phyloP scores from a whole-genome alignment of 2,888 invertebrate genomes.

The Meta bourneti region DNA sequence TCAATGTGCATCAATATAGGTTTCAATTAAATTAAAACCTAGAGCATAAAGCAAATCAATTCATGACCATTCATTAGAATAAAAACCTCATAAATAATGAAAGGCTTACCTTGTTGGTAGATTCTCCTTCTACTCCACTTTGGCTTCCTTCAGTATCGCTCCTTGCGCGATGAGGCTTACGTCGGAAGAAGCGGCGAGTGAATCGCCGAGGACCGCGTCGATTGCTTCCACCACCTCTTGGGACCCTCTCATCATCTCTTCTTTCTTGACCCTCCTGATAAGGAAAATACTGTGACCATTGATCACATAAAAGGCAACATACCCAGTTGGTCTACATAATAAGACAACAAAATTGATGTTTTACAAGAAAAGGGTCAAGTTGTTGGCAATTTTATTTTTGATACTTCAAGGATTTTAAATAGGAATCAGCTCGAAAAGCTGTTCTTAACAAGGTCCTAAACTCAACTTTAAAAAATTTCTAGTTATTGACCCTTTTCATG shows the following conservation, averaged over 20 bases:
- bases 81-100: background rate
- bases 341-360: background rate
- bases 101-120: constrained; percentile 67
- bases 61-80: no score
- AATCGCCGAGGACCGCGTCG: constrained; percentile 74
- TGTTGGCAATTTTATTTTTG: no score
- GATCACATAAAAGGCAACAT: background rate
- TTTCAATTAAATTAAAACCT: no score
- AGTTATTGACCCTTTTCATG: no score
- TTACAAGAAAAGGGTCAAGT: background rate
- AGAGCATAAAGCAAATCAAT: no score
- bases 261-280: constrained; percentile 60
- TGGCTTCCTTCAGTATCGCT: constrained; percentile 78
- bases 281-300: background rate
- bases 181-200: constrained; percentile 74
- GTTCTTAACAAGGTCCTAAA: no score
- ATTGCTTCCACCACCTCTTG: constrained; percentile 73
- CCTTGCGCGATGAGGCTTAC: constrained; percentile 77
- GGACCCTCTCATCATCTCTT: constrained; percentile 65
- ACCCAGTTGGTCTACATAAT: background rate
- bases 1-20: no score
- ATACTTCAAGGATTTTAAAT: no score
- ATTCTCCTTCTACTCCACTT: constrained; percentile 77
- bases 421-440: no score
- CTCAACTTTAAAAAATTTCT: no score